phyloP scores from a whole-genome alignment of 2,797 vertebrate species.

The Podarcis siculus region DNA sequence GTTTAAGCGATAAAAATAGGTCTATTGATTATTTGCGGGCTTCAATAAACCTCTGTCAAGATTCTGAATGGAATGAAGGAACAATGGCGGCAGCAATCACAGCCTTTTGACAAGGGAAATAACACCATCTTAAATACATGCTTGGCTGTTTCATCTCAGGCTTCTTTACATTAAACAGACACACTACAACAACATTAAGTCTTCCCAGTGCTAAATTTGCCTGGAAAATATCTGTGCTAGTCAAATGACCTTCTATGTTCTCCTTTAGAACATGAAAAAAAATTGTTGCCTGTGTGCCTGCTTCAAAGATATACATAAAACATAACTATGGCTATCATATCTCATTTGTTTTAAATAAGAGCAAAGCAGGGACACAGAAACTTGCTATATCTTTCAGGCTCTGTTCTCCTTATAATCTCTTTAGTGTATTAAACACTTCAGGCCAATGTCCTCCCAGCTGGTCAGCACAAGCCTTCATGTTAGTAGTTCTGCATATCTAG shows the following conservation, averaged over 20 bases:
- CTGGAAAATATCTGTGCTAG: slow-evolving; percentile 47
- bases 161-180: slow-evolving; percentile 63
- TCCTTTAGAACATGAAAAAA: slow-evolving; percentile 10
- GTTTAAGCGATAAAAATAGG: slow-evolving; percentile 54
- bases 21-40: slow-evolving; percentile 49
- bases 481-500: background rate
- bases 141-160: slow-evolving; percentile 53
- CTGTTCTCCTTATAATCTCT: slow-evolving; percentile 38
- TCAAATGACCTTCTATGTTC: slow-evolving; percentile 24
- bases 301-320: background rate
- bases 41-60: slow-evolving; percentile 63
- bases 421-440: slow-evolving; percentile 13
- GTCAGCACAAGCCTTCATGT: slow-evolving; percentile 19
- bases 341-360: slow-evolving; percentile 26
- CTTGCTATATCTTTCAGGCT: background rate
- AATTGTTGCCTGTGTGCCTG: slow-evolving; percentile 23
- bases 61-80: slow-evolving; percentile 57
- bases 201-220: slow-evolving; percentile 20
- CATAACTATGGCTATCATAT: slow-evolving; percentile 3
- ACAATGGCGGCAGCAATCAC: slow-evolving; percentile 56
- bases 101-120: slow-evolving; percentile 47
- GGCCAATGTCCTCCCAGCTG: slow-evolving; percentile 5
- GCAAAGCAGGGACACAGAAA: slow-evolving; percentile 4
- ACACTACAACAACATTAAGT: slow-evolving; percentile 37
- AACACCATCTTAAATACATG: slow-evolving; percentile 46